phyloP scores from a whole-genome alignment of 2,113 vertebrate genomes.

The Sinocyclocheilus maitianheensis region DNA sequence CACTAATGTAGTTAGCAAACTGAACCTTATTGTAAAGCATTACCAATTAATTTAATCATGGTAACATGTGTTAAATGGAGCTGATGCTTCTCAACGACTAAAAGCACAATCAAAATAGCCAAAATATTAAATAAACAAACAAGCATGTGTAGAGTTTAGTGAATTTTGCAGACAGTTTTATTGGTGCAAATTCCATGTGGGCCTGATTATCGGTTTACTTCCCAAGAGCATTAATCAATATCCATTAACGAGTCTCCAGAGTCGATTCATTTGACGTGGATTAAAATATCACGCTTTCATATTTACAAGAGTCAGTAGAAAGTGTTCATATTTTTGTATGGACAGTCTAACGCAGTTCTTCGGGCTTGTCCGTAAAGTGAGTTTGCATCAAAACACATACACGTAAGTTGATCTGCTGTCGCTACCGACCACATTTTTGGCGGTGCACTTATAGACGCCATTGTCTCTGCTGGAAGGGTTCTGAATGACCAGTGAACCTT shows the following conservation, averaged over 20 bases:
- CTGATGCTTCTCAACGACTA: neutral
- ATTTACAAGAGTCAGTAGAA: neutral
- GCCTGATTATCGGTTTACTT: neutral
- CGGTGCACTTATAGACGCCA: conserved; percentile 90
- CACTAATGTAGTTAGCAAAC: no score
- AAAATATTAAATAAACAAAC: neutral
- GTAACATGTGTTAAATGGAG: neutral
- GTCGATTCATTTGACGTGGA: neutral
- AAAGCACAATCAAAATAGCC: neutral
- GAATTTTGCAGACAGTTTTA: neutral
- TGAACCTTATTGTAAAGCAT: neutral
- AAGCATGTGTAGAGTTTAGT: neutral
- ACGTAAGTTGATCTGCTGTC: conserved; percentile 90
- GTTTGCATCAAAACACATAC: conserved; percentile 83
- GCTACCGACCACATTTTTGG: conserved; percentile 86
- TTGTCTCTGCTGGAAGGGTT: conserved; percentile 81
- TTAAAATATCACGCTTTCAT: neutral
- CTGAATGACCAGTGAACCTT: conserved; percentile 87
- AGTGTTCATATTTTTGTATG: neutral
- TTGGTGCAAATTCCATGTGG: neutral
- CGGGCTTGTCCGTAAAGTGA: conserved; percentile 55
- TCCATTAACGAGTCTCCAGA: neutral
- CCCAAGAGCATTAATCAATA: neutral
- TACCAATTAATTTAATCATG: neutral
- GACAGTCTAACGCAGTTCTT: conserved; percentile 75